Percentiles rank a stretch among this genome's conserved stretches.
Evolutionary conservation across 2,113 vertebrate genomes (phyloP).

Genomic region (Chaetodon trifascialis): DNA sequence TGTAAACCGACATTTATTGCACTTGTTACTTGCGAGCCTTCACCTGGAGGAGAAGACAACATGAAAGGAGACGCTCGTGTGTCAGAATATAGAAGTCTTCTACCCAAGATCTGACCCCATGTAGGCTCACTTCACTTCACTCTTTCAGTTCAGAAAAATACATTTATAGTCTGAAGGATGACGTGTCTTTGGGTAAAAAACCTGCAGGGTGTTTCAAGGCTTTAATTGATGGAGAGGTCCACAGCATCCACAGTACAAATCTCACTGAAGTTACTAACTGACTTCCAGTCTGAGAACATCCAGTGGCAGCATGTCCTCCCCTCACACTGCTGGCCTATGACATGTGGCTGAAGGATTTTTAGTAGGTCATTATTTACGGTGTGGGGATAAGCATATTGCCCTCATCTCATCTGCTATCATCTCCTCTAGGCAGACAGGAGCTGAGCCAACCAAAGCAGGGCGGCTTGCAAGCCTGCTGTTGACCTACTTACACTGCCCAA

Average conservation of each 20-base stretch:
- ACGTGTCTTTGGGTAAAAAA: neutral
- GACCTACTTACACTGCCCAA: slow-evolving; percentile 76
- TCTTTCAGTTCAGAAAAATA: neutral
- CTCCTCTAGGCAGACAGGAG: slow-evolving; percentile 72
- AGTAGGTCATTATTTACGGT: slow-evolving; percentile 70
- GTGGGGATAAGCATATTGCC: slow-evolving; percentile 75
- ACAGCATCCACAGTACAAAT: neutral
- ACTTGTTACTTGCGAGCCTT: slow-evolving; percentile 22
- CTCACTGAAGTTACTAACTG: neutral
- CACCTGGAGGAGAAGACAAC: slow-evolving; percentile 38
- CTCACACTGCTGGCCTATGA: slow-evolving; percentile 56
- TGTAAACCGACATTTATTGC: slow-evolving; percentile 54
- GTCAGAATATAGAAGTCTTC: slow-evolving; percentile 1
- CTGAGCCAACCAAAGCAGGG: slow-evolving; percentile 70
- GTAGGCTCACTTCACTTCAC: neutral
- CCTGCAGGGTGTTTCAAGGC: neutral
- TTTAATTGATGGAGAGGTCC: neutral
- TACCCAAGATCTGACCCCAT: neutral
- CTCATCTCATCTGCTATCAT: slow-evolving; percentile 78
- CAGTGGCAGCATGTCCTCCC: slow-evolving; percentile 11
- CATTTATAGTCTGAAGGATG: neutral
- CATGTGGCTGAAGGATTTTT: slow-evolving; percentile 67
- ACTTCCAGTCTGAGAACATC: slow-evolving; percentile 1
- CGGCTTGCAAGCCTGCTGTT: slow-evolving; percentile 72
- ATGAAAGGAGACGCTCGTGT: slow-evolving; percentile 5